Evolutionary conservation across 2,888 invertebrate genomes (phyloP), one percentile per base, ranked within the genome.

Genomic region (Exephanes ischioxanthus): DNA sequence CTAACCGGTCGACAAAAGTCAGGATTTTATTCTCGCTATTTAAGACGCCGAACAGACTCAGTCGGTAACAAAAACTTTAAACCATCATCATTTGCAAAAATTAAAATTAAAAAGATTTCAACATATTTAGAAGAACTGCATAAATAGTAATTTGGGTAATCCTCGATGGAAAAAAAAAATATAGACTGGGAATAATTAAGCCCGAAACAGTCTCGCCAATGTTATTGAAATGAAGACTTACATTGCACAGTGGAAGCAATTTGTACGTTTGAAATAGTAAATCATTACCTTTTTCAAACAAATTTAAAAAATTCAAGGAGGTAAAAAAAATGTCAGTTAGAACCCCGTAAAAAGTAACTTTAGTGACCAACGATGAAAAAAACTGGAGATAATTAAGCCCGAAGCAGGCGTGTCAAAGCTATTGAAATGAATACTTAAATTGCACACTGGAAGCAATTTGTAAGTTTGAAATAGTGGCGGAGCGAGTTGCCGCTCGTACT

Each of bases 211-310:
- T 14, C 75, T 37, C 37, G 22, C 16, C 45, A 45, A 45, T 4
- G 45, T 3, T 14, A 37, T 33, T 66, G 5, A 14, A 14, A 53
- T 22, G 51, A 19, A 45, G 41, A 48, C 37, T 33, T 22, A 33
- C 53, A 55, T 67, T 55, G 51, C n/a, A 77, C 30, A 4, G 37
- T 41, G 9, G 14, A 26, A 41, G 55, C 67, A 76, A 30, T 37
- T 14, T 67, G 55, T 67, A 41, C 55, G 55, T 77, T 67, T 16
- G 26, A 55, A 55, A 41, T 11, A 22, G 53, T 11, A 11, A 41
- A 41, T 41, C 11, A 41, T 41, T 41, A 11, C 41, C 41, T 9
- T 9, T 41, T 41, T 41, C 37, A 45, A 45, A 45, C 14, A 16
- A 45, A 45, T 45, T 45, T 37, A 5, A 33, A 2, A 9, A 41